Evolutionary conservation across 2,797 vertebrate genomes (phyloP).

Genomic region (Sebastes oblongus): DNA sequence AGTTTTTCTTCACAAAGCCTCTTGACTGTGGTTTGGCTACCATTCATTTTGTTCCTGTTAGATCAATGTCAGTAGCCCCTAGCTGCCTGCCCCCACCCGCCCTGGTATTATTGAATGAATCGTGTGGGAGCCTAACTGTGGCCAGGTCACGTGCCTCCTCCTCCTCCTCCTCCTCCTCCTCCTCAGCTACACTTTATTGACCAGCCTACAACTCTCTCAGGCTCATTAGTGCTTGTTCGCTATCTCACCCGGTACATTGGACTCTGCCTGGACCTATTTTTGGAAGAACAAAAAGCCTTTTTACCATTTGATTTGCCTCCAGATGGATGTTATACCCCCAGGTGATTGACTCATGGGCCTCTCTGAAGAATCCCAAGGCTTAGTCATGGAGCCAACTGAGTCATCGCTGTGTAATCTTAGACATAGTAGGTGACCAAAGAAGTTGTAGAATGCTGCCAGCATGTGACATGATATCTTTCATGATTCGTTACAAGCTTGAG

Average conservation of each 20-base stretch:
- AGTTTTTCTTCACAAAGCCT: slow-evolving; percentile 25
- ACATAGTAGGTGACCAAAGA: slow-evolving; percentile 20
- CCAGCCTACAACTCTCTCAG: slow-evolving; percentile 37
- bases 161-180: slow-evolving; percentile 16
- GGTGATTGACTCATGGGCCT: slow-evolving; percentile 8
- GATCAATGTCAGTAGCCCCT: slow-evolving; percentile 55
- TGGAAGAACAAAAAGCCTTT: slow-evolving; percentile 29
- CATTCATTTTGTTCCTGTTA: slow-evolving; percentile 33
- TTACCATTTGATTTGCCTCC: slow-evolving; percentile 17
- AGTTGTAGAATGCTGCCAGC: slow-evolving; percentile 24
- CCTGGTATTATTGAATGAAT: slow-evolving; percentile 63
- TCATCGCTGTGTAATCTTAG: slow-evolving; percentile 28
- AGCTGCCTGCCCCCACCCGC: slow-evolving; percentile 32
- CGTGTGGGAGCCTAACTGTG: slow-evolving; percentile 38
- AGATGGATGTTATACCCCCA: slow-evolving; percentile 11
- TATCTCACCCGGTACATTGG: slow-evolving; percentile 13
- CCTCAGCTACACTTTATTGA: slow-evolving; percentile 61
- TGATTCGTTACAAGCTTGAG: slow-evolving; percentile 21
- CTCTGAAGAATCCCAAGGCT: slow-evolving; percentile 25
- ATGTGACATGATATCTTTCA: slow-evolving; percentile 30
- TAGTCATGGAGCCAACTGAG: slow-evolving; percentile 38
- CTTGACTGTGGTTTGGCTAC: slow-evolving; percentile 36
- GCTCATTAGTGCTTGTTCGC: slow-evolving; percentile 53
- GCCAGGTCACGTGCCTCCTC: slow-evolving; percentile 42
- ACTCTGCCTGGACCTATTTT: slow-evolving; percentile 24